Percentiles rank a stretch among this genome's conserved stretches.
Conservation (phyloP, 2,797 vertebrate species). For the Syngnathus acus region DNA sequence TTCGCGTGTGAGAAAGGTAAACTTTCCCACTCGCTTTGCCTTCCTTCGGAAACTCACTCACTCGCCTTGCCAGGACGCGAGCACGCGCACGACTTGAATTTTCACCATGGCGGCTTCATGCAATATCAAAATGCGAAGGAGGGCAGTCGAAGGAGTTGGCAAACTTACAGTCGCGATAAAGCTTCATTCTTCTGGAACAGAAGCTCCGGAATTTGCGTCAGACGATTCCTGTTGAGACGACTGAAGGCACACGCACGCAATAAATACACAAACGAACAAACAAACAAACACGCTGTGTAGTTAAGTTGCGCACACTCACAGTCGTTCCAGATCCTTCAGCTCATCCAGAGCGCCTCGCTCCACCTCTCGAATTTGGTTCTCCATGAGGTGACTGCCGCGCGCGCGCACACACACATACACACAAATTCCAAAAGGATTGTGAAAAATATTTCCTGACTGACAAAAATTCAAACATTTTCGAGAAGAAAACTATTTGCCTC, state of each 20-base stretch:
- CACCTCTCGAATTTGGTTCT: conserved; percentile 83
- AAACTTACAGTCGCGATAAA: conserved; percentile 83
- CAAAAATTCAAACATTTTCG: too few relatives aligned
- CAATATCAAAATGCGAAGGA: not conserved
- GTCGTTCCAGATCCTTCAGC: conserved; percentile 87
- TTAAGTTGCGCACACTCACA: conserved; percentile 71
- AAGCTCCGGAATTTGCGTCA: conserved; percentile 79
- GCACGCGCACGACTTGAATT: too few relatives aligned
- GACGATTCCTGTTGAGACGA: conserved; percentile 85
- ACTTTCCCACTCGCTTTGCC: conserved; percentile 52
- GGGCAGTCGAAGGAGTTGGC: not conserved
- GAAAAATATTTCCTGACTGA: too few relatives aligned
- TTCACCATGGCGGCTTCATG: too few relatives aligned
- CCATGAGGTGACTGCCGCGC: conserved; percentile 85
- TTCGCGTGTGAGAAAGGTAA: conserved; percentile 60
- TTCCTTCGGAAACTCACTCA: conserved; percentile 1
- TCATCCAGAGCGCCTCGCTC: conserved; percentile 85
- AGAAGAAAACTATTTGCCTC: too few relatives aligned
- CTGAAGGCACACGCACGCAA: conserved; percentile 48
- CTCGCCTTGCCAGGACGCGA: not conserved
- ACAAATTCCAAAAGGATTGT: not conserved
- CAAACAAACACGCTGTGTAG: not conserved
- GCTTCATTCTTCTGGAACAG: conserved; percentile 89
- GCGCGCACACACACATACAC: not conserved
- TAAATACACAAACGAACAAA: not conserved